These are phyloP conservation scores for Muntiacus reevesi DNA, from an alignment of 2,113 vertebrate species.

Conservation along the genomic window DNA sequence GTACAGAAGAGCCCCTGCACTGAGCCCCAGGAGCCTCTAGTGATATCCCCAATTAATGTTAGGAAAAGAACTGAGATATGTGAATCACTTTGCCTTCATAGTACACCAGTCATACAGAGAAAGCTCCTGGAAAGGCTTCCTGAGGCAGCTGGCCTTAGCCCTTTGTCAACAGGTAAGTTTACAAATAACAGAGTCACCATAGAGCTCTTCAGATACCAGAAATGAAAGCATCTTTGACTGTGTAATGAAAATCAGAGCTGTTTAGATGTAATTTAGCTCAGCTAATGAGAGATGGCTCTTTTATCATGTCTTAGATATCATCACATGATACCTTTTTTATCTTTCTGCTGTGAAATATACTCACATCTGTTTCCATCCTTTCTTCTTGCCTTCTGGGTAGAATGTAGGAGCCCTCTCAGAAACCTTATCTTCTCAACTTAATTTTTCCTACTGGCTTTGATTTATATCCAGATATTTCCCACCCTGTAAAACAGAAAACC, in stretches of 20 bases:
- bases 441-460: constrained; percentile 13
- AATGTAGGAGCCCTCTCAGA: not conserved
- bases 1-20: constrained; percentile 44
- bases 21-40: constrained; percentile 56
- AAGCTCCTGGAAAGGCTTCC: constrained; percentile 72
- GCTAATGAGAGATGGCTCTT: not conserved
- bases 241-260: not conserved
- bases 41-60: constrained; percentile 71
- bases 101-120: constrained; percentile 86
- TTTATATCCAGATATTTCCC: not conserved
- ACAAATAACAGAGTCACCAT: not conserved
- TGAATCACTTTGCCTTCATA: constrained; percentile 82
- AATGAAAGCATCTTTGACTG: not conserved
- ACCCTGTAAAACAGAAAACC: not conserved
- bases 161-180: constrained; percentile 86
- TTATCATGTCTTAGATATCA: not conserved
- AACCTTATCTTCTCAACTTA: not conserved
- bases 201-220: not conserved
- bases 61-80: constrained; percentile 66
- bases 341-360: not conserved
- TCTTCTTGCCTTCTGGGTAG: not conserved
- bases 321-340: not conserved
- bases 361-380: not conserved
- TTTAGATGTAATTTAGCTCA: constrained; percentile 1
- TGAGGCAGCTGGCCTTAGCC: constrained; percentile 84